Conservation (phyloP, 1,140 invertebrate species). For the Danaus plexippus region DNA sequence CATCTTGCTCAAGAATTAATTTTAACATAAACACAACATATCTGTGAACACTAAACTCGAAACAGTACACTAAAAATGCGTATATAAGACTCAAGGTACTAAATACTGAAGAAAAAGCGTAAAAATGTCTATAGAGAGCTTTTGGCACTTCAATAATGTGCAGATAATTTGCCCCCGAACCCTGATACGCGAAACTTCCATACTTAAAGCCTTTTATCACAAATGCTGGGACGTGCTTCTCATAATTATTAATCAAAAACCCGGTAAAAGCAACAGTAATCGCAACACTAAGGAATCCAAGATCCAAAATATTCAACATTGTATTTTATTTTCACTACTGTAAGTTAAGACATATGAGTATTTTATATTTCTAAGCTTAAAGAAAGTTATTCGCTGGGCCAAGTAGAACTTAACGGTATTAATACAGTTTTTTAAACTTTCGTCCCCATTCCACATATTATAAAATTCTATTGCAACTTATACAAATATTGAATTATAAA, state of each 20-base stretch:
- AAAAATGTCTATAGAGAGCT: conserved; percentile 83
- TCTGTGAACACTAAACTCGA: conserved; percentile 62
- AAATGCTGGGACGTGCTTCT: conserved; percentile 75
- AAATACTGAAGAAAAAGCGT: conserved; percentile 75
- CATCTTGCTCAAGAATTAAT: conserved; percentile 68
- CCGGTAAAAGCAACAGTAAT: conserved; percentile 70
- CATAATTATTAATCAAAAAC: conserved; percentile 74
- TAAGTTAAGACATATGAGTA: conserved; percentile 5
- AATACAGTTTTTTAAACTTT: conserved; percentile 14
- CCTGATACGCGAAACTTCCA: conserved; percentile 77
- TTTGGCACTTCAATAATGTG: conserved; percentile 78
- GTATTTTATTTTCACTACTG: too few species aligned
- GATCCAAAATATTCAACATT: conserved; percentile 73
- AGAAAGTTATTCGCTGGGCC: conserved; percentile 10
- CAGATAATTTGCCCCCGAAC: conserved; percentile 64
- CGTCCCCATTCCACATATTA: conserved; percentile 9
- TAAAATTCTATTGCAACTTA: too few species aligned
- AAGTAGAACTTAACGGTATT: conserved; percentile 26
- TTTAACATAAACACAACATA: conserved; percentile 66
- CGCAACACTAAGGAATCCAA: conserved; percentile 71
- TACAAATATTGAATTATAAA: too few species aligned
- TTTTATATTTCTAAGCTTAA: too few species aligned
- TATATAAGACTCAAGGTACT: conserved; percentile 67
- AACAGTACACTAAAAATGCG: conserved; percentile 67
- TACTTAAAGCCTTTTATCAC: conserved; percentile 76